Conservation (phyloP, 2,888 invertebrate genomes). For the Yponomeuta plumbellus region DNA sequence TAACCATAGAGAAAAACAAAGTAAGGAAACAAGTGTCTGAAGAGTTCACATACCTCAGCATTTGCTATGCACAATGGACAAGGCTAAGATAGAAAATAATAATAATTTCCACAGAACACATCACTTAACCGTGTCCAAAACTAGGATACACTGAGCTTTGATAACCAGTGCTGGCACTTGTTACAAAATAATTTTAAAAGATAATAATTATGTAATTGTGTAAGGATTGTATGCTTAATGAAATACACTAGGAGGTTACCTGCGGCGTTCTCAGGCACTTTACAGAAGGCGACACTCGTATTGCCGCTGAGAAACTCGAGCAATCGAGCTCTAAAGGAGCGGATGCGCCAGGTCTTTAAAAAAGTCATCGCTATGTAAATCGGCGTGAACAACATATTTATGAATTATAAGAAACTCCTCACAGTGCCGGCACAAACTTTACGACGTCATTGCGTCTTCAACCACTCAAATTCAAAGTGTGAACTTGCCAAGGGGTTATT, state of each 20-base stretch:
- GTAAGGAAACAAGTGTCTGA: no score
- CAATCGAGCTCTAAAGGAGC: constrained; percentile 81
- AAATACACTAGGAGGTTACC: constrained; percentile 35
- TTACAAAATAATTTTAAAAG: no score
- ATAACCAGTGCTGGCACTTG: no score
- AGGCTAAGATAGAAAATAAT: no score
- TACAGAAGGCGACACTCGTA: constrained; percentile 78
- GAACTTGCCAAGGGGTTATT: constrained; percentile 45
- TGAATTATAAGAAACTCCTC: not conserved
- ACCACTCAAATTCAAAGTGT: constrained; percentile 13
- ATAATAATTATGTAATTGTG: not conserved
- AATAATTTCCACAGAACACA: no score
- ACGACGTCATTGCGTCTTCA: not conserved
- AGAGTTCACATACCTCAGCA: no score
- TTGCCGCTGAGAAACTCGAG: constrained; percentile 77
- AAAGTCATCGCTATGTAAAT: constrained; percentile 90
- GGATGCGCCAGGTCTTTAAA: constrained; percentile 87
- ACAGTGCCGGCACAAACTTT: constrained; percentile 21
- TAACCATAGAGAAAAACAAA: no score
- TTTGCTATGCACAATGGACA: no score
- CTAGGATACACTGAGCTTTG: no score
- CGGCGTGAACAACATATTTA: constrained; percentile 83
- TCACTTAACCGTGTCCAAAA: no score
- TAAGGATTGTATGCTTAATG: not conserved
- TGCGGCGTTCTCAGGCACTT: constrained; percentile 73